Evolutionary conservation across 1,140 invertebrate genomes (phyloP).

Genomic region (Trichoplusia ni): DNA sequence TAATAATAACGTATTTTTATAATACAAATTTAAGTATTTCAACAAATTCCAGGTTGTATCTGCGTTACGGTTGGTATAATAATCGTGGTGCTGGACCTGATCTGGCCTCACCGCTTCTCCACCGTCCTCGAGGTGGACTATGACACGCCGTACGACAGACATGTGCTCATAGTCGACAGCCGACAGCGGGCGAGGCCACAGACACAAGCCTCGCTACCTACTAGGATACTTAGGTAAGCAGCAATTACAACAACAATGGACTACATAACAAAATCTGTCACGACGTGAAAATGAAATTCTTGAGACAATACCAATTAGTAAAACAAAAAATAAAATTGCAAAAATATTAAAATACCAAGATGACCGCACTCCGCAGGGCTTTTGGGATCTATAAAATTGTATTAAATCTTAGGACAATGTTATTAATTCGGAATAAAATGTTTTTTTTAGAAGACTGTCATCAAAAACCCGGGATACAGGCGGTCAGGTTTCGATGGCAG

Average conservation of each 20-base stretch:
- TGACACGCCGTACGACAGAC: slow-evolving; percentile 95
- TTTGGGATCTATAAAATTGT: too few relatives aligned
- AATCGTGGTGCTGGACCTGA: slow-evolving; percentile 91
- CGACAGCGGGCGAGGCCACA: slow-evolving; percentile 82
- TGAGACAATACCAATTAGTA: too few relatives aligned
- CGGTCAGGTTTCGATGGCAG: slow-evolving; percentile 66
- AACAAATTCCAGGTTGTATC: slow-evolving; percentile 87
- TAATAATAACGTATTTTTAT: too few relatives aligned
- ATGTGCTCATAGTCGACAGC: slow-evolving; percentile 95
- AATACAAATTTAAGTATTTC: background rate
- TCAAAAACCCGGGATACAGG: slow-evolving; percentile 71
- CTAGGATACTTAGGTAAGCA: slow-evolving; percentile 68
- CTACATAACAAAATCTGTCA: too few relatives aligned
- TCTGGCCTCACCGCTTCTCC: slow-evolving; percentile 95
- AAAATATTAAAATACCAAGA: too few relatives aligned
- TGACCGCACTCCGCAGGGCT: too few relatives aligned
- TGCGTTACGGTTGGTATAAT: slow-evolving; percentile 89
- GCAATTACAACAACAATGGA: background rate
- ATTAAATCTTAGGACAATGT: too few relatives aligned
- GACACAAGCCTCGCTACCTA: slow-evolving; percentile 63
- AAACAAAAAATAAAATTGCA: too few relatives aligned
- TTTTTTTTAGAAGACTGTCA: slow-evolving; percentile 74
- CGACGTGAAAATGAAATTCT: too few relatives aligned
- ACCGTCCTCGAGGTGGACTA: slow-evolving; percentile 96
- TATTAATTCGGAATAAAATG: too few relatives aligned